Evolutionary conservation across 2,797 vertebrate genomes (phyloP), one percentile per base, ranked within the genome.

Genomic region (Craterocephalus amniculus): DNA sequence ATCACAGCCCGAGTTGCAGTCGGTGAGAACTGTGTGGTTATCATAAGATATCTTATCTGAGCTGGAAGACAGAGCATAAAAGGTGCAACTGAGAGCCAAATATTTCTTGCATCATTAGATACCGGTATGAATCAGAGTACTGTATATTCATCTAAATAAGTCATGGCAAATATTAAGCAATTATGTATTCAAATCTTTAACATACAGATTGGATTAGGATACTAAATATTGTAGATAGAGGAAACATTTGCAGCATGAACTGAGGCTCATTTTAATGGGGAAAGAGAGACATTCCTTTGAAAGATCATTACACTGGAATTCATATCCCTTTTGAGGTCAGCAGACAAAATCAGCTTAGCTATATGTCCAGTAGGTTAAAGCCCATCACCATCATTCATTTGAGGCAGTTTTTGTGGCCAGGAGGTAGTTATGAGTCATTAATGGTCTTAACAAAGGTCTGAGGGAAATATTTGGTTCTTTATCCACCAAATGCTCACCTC

Each of bases 1-100:
- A 4, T 84, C 85, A 83, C 97, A 99, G 77, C 65, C 78, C 6
- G 89, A 89, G 87, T 97, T 97, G 89, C 96, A 99, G 26, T 78
- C 64, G 12, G 93, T 85, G 75, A 92, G 85, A 27, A 94, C 2
- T 0, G 78, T 58, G 26, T 79, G 75, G 26, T 87, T 86, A 0
- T 92, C 60, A 32, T 87, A 87, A 14, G 87, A 85, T 52, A 87
- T 63, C 2, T 3, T 51, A 7, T 86, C 78, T 45, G 72, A n/a
- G 38, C 93, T 94, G 83, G 20, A 73, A 55, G 64, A 55, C 64
- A 43, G 27, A 73, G 20, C 59, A 38, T 1, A 34, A 55, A 8
- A 62, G 38, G n/a, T 7, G 69, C 10, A 43, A 56, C 9, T 43
- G 40, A 45, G 40, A 45, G 18, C 18, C 40, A 32, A 45, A 57